Evolutionary conservation across 2,113 vertebrate genomes (phyloP).

Genomic region (Orientallactaga bullata): DNA sequence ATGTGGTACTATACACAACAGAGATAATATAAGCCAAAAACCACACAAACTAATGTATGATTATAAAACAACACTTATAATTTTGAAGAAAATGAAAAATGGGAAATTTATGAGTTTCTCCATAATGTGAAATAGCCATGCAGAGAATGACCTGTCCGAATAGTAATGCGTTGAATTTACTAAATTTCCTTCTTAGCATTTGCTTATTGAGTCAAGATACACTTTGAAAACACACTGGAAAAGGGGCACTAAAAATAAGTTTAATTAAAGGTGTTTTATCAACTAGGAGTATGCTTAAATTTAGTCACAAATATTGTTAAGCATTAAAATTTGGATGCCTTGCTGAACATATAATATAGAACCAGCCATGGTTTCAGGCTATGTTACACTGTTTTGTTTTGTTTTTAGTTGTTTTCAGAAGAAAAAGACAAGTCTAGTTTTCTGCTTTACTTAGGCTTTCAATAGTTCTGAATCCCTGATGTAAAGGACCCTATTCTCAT

Average conservation of each 20-base stretch:
- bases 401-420: no score
- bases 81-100: not conserved
- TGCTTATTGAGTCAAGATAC: no score
- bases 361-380: not conserved
- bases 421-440: not conserved
- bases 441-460: not conserved
- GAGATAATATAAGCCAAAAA: not conserved
- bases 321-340: slow-evolving; percentile 44
- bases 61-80: not conserved
- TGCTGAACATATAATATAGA: slow-evolving; percentile 20
- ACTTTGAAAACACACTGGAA: slow-evolving; percentile 48
- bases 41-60: not conserved
- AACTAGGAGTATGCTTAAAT: slow-evolving; percentile 12
- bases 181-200: no score
- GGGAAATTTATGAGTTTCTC: not conserved
- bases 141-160: not conserved
- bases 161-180: no score
- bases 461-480: not conserved
- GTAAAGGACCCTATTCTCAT: not conserved
- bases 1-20: not conserved
- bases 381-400: not conserved
- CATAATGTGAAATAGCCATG: not conserved
- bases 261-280: slow-evolving; percentile 63
- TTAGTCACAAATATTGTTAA: slow-evolving; percentile 36
- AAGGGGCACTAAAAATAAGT: no score